Conservation (phyloP, 1,140 invertebrate species). For the Trinorchestia longiramus region DNA sequence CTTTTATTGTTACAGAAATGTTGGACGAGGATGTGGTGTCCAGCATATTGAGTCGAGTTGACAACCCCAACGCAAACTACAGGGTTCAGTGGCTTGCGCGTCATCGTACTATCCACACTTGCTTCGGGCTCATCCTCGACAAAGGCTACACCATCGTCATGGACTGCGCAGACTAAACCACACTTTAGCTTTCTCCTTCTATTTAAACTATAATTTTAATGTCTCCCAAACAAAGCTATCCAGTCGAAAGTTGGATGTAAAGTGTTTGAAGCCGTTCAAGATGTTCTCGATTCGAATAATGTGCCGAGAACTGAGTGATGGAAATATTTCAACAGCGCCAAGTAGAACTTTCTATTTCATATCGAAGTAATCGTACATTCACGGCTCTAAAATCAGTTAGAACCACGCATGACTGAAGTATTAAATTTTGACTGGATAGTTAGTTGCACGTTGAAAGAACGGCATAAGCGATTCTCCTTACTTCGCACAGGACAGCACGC, state of each 20-base stretch:
- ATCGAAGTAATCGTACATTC: not conserved
- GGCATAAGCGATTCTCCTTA: not conserved
- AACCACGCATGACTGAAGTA: not conserved
- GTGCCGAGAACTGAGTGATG: not conserved
- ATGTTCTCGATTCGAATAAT: not conserved
- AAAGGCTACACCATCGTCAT: slow-evolving; percentile 64
- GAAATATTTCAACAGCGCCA: not conserved
- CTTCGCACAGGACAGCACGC: not conserved
- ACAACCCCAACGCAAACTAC: slow-evolving; percentile 55
- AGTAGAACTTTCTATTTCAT: not conserved
- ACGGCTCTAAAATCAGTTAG: not conserved
- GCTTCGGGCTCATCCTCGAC: slow-evolving; percentile 62
- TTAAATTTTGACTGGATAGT: not conserved
- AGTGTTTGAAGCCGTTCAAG: not conserved
- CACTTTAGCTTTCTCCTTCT: not conserved
- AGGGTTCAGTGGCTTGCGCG: slow-evolving; percentile 62
- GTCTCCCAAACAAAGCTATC: not conserved
- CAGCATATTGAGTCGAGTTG: slow-evolving; percentile 61
- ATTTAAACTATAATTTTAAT: not conserved
- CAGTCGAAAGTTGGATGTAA: not conserved
- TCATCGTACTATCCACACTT: slow-evolving; percentile 63
- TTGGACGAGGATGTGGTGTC: slow-evolving; percentile 63
- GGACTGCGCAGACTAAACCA: slow-evolving; percentile 66
- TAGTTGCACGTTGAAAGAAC: not conserved
- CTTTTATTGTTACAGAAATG: slow-evolving; percentile 58